Evolutionary conservation across 2,888 invertebrate genomes (phyloP), one percentile per base, ranked within the genome.

Genomic region (Hyles lineata): DNA sequence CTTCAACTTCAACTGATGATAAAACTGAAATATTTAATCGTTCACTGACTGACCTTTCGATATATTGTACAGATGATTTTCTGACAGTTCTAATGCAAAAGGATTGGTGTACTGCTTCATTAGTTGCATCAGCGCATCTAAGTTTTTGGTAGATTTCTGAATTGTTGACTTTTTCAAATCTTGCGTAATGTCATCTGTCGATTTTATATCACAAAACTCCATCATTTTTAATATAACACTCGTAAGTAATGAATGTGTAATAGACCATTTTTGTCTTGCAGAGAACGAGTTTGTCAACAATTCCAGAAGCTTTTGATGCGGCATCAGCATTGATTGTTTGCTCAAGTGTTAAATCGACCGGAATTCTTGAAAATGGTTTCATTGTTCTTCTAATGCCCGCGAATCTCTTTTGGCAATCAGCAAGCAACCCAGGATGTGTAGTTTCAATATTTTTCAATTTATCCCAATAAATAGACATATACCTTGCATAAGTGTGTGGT

Each of bases 271-370:
- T 73, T 75, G 72, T 67, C 76, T 32, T 61, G 74, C 76, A 74
- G 74, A 19, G 17, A 76, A 70, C n/a, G 76, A 76, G 23, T 76
- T 72, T n/a, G 76, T 72, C 25, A 70, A 63, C 70, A 70, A 77
- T 75, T 71, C 74, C 76, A 73, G 73, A 63, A 63, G 73, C 63
- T 23, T 50, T 32, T 32, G 32, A 32, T 62, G 76, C 73, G 25
- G 77, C 77, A 73, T 77, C 77, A 72, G 70, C 76, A 74, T 76
- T 77, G 15, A 77, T 77, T 15, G 74, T 77, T 59, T 77, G 77
- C 62, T 77, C 76, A 11, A 77, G 67, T 8, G 76, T 76, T 50
- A 77, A 59, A 71, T 77, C 77, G 1, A 77, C 73, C 19, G 77
- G 76, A 52, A 74, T 73, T 73, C 77, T 55, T 59, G 73, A 73